Conservation (phyloP, 2,888 invertebrate species). For the Nymphalis polychloros region DNA sequence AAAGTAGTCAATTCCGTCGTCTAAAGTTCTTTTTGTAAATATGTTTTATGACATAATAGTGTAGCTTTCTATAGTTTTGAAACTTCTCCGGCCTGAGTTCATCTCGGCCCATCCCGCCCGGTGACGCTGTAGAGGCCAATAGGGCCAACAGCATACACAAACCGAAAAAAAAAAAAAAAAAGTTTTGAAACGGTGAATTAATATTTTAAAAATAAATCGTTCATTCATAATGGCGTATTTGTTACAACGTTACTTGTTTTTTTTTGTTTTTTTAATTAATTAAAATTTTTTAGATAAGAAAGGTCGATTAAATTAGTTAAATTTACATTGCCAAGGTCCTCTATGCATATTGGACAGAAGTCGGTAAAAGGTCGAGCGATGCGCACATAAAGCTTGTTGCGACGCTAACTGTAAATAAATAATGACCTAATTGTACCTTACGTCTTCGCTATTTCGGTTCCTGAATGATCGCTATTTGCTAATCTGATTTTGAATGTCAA, state of each 20-base stretch:
- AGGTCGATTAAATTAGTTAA: slow-evolving; percentile 17
- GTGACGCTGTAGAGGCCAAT: too few species aligned
- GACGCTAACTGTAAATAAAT: slow-evolving; percentile 75
- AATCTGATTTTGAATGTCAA: slow-evolving; percentile 38
- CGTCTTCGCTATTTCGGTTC: slow-evolving; percentile 68
- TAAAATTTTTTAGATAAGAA: not conserved
- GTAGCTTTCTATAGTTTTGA: slow-evolving; percentile 33
- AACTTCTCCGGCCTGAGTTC: too few species aligned
- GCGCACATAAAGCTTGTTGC: slow-evolving; percentile 59
- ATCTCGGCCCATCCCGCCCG: too few species aligned
- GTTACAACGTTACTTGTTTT: not conserved
- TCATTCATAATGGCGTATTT: too few species aligned
- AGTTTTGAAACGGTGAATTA: not conserved
- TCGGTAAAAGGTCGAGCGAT: slow-evolving; percentile 51
- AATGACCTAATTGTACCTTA: slow-evolving; percentile 77
- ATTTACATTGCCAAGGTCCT: slow-evolving; percentile 68
- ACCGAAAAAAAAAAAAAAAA: too few species aligned
- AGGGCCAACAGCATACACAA: too few species aligned
- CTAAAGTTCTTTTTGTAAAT: slow-evolving; percentile 28
- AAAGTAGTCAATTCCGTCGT: slow-evolving; percentile 59
- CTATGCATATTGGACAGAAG: slow-evolving; percentile 56
- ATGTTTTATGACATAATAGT: slow-evolving; percentile 20
- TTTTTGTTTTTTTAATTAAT: not conserved
- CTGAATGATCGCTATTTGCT: slow-evolving; percentile 50
- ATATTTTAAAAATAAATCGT: not conserved